phyloP scores from a whole-genome alignment of 2,888 invertebrate species.

The Coleophora flavipennella region DNA sequence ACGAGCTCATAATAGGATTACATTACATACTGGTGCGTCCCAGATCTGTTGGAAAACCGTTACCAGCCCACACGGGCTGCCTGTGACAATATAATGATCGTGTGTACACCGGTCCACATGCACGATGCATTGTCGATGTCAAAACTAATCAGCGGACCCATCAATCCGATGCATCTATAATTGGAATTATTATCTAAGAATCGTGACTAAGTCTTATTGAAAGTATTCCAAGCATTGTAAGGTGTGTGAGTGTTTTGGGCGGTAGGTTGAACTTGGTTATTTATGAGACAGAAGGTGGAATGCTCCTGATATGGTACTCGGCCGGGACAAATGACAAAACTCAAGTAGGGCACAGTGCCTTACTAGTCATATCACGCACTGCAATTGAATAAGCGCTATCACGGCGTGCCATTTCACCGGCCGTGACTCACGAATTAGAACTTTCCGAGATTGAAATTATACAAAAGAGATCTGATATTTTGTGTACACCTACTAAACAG shows the following conservation, averaged over 20 bases:
- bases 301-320: constrained; percentile 24
- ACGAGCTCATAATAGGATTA: constrained; percentile 69
- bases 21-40: constrained; percentile 60
- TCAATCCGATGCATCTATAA: constrained; percentile 30
- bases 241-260: too few relatives aligned
- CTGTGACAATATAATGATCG: constrained; percentile 64
- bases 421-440: constrained; percentile 72
- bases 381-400: constrained; percentile 56
- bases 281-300: constrained; percentile 41
- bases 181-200: constrained; percentile 24
- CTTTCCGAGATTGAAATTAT: constrained; percentile 63
- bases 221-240: constrained; percentile 23
- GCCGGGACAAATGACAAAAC: constrained; percentile 30
- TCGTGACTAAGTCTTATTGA: constrained; percentile 25
- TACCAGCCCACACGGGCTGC: constrained; percentile 51
- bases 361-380: constrained; percentile 55
- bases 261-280: too few relatives aligned
- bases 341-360: constrained; percentile 35
- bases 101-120: constrained; percentile 43
- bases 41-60: constrained; percentile 50
- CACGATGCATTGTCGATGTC: constrained; percentile 31
- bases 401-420: constrained; percentile 59
- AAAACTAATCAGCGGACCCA: constrained; percentile 35
- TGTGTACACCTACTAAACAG: constrained; percentile 51
- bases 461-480: constrained; percentile 40